phyloP scores from a whole-genome alignment of 1,140 invertebrate genomes.

The Euwallacea similis region DNA sequence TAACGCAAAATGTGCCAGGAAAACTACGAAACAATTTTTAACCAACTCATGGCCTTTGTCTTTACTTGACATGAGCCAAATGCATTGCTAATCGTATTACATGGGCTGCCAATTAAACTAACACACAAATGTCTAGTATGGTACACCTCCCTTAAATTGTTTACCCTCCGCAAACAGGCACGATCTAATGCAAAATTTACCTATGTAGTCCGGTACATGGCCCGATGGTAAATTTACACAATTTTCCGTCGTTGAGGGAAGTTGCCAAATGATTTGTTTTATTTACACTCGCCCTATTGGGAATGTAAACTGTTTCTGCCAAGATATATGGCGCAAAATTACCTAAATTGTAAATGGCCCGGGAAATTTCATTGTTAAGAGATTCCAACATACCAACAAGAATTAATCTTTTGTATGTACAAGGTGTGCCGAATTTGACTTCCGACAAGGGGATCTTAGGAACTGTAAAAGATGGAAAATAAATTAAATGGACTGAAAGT shows the following conservation, averaged over 20 bases:
- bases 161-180: conserved; percentile 19
- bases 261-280: background rate
- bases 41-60: background rate
- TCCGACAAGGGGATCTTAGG: too few relatives aligned
- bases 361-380: too few relatives aligned
- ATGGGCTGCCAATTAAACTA: conserved; percentile 19
- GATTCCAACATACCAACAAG: too few relatives aligned
- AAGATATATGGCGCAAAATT: too few relatives aligned
- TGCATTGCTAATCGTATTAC: conserved; percentile 18
- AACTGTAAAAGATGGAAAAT: too few relatives aligned
- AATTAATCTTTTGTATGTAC: too few relatives aligned
- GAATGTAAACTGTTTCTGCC: background rate
- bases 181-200: conserved; percentile 25
- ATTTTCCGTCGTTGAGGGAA: conserved; percentile 6
- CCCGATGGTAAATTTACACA: conserved; percentile 7
- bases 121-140: conserved; percentile 15
- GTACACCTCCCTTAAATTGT: conserved; percentile 18
- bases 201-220: conserved; percentile 8
- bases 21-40: too few relatives aligned
- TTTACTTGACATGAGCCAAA: background rate
- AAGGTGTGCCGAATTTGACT: too few relatives aligned
- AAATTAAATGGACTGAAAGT: too few relatives aligned
- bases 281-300: background rate
- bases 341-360: too few relatives aligned
- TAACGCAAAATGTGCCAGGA: too few relatives aligned